Evolutionary conservation across 2,797 vertebrate genomes (phyloP).

Genomic region (Ammospiza maritima): DNA sequence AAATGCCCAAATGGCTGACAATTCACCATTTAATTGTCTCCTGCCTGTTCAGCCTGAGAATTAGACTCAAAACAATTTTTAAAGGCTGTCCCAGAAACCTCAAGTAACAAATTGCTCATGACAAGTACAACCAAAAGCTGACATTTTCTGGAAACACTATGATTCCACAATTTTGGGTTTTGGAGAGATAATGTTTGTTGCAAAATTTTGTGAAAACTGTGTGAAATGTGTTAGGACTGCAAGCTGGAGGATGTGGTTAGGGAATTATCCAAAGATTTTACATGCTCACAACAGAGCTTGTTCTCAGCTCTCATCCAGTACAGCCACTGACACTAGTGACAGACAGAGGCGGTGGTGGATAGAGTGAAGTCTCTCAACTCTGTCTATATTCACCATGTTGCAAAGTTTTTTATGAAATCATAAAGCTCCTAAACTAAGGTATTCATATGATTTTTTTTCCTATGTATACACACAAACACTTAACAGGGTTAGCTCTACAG

Average conservation of each 20-base stretch:
- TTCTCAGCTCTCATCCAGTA: background rate
- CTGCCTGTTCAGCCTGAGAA: background rate
- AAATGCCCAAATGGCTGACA: background rate
- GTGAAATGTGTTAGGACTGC: background rate
- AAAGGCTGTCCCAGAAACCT: background rate
- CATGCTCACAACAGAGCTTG: background rate
- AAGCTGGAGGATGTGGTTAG: background rate
- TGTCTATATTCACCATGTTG: background rate
- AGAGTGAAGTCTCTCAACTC: background rate
- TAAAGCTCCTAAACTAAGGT: background rate
- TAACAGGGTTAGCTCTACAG: background rate
- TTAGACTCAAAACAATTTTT: background rate
- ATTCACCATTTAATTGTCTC: background rate
- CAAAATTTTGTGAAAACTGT: background rate
- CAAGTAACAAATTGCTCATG: rapidly evolving
- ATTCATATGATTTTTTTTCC: background rate
- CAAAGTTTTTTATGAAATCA: background rate
- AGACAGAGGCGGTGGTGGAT: background rate
- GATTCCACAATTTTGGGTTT: background rate
- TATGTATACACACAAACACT: background rate
- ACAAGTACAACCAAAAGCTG: background rate
- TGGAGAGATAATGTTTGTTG: background rate
- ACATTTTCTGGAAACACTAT: background rate
- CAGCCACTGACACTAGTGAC: rapidly evolving
- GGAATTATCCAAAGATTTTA: background rate